Evolutionary conservation across 2,888 invertebrate genomes (phyloP).

Genomic region (Abrostola tripartita): DNA sequence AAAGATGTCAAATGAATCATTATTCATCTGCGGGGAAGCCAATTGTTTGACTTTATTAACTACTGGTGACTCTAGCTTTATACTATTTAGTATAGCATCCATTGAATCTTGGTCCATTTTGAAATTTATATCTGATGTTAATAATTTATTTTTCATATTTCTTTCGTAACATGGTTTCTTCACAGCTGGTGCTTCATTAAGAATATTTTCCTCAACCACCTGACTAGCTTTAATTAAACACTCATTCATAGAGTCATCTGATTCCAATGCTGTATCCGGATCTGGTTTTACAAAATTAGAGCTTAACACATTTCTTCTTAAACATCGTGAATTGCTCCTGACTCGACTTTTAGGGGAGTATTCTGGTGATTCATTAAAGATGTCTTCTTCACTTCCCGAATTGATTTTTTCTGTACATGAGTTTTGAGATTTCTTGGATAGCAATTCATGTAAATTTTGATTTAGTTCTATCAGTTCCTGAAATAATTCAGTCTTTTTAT

Average conservation of each 20-base stretch:
- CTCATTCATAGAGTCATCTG: conserved; percentile 87
- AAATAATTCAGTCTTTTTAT: conserved; percentile 77
- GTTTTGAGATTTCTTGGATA: conserved; percentile 67
- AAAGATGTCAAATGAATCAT: conserved; percentile 85
- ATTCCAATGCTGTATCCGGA: conserved; percentile 78
- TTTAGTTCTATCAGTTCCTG: conserved; percentile 83
- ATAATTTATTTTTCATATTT: conserved; percentile 48
- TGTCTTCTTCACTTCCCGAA: conserved; percentile 80
- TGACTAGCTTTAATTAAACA: conserved; percentile 84
- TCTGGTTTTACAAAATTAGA: conserved; percentile 80
- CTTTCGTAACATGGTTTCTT: conserved; percentile 65
- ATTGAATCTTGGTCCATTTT: conserved; percentile 79
- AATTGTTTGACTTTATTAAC: conserved; percentile 67
- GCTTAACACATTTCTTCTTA: conserved; percentile 81
- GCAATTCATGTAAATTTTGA: conserved; percentile 78
- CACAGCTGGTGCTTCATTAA: conserved; percentile 62
- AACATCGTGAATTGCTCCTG: conserved; percentile 70
- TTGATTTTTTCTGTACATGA: conserved; percentile 61
- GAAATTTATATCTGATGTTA: conserved; percentile 59
- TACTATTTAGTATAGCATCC: conserved; percentile 78
- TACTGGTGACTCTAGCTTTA: conserved; percentile 76
- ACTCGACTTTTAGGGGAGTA: conserved; percentile 76
- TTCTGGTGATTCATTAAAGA: conserved; percentile 76
- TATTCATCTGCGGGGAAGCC: conserved; percentile 72
- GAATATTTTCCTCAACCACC: conserved; percentile 80